Conservation (phyloP, 2,797 vertebrate genomes). For the Pseudomugil gertrudae region DNA sequence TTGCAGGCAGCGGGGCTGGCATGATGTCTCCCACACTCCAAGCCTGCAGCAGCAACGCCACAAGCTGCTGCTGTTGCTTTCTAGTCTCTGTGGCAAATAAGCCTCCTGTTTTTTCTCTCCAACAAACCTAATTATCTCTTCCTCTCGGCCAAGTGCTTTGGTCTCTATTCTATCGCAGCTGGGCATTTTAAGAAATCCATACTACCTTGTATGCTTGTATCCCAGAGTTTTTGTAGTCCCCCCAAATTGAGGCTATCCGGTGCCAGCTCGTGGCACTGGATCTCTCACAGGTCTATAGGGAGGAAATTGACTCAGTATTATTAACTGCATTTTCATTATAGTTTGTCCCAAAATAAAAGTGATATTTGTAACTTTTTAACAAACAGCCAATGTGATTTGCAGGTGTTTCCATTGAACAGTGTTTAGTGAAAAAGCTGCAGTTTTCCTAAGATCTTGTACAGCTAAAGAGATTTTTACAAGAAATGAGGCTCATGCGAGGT, state of each 20-base stretch:
- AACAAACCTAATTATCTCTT: slow-evolving; percentile 67
- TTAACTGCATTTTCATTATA: too few relatives aligned
- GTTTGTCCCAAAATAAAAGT: too few relatives aligned
- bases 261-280: slow-evolving; percentile 24
- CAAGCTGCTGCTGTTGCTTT: slow-evolving; percentile 47
- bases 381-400: too few relatives aligned
- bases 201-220: slow-evolving; percentile 37
- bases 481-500: too few relatives aligned
- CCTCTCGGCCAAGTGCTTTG: slow-evolving; percentile 30
- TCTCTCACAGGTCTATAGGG: slow-evolving; percentile 30
- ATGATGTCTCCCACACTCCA: slow-evolving; percentile 37
- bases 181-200: slow-evolving; percentile 34
- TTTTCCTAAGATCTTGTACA: too few relatives aligned
- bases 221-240: slow-evolving; percentile 14
- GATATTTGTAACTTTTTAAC: too few relatives aligned
- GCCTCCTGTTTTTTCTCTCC: slow-evolving; percentile 60
- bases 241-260: slow-evolving; percentile 1
- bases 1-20: slow-evolving; percentile 73
- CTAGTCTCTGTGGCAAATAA: slow-evolving; percentile 47
- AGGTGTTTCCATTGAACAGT: too few relatives aligned
- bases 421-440: too few relatives aligned
- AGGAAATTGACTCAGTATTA: too few relatives aligned
- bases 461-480: too few relatives aligned
- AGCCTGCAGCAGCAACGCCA: slow-evolving; percentile 42
- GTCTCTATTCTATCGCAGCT: slow-evolving; percentile 34